A percentile compares a stretch with the other conserved stretches of the same genome.
Evolutionary conservation across 2,113 vertebrate genomes (phyloP).

Genomic region (Macroglossus sobrinus): DNA sequence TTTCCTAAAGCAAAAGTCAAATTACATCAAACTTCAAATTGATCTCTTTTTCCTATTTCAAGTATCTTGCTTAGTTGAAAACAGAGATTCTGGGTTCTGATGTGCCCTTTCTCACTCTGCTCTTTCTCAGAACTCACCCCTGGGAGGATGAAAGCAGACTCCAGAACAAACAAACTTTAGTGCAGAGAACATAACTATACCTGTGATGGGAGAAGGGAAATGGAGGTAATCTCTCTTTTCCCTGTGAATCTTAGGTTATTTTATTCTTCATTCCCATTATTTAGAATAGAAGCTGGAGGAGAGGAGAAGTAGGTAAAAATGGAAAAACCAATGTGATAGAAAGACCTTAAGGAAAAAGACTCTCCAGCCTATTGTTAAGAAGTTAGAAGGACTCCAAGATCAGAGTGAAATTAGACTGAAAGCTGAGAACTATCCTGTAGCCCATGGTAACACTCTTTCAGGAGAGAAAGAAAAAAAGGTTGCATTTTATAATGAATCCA

Average conservation of each 20-base stretch:
- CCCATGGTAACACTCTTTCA: not conserved
- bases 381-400: not conserved
- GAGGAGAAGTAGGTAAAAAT: not conserved
- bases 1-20: constrained; percentile 21
- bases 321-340: not conserved
- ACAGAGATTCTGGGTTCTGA: not conserved
- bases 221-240: not conserved
- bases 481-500: not conserved
- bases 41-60: not conserved
- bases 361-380: not conserved
- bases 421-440: not conserved
- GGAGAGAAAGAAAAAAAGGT: not conserved
- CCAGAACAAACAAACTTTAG: not conserved
- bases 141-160: not conserved
- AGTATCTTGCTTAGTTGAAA: not conserved
- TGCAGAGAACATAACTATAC: not conserved
- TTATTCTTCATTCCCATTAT: not conserved
- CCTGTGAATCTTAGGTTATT: not conserved
- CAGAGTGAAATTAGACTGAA: not conserved
- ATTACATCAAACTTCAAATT: not conserved
- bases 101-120: not conserved
- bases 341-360: not conserved
- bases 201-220: not conserved
- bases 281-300: not conserved
- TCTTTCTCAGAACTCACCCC: not conserved